Conservation (phyloP, 2,797 vertebrate genomes). For the Rhinella marina region DNA sequence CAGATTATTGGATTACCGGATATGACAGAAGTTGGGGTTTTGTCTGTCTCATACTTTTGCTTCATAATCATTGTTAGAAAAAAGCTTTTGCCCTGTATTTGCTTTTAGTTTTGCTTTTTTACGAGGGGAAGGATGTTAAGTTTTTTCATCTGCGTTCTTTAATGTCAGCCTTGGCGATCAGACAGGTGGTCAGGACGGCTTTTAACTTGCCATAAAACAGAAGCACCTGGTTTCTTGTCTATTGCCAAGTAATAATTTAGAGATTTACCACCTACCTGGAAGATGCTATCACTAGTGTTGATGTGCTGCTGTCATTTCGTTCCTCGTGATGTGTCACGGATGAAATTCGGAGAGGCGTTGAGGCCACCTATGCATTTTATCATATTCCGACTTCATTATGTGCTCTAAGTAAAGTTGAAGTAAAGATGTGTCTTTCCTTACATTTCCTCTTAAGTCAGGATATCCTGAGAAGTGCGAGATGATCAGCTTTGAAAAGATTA, state of each 20-base stretch:
- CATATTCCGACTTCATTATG: not conserved
- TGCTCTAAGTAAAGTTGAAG: too few relatives aligned
- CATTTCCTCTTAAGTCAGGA: too few relatives aligned
- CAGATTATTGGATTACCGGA: constrained; percentile 49
- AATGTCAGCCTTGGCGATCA: constrained; percentile 41
- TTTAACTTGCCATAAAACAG: constrained; percentile 55
- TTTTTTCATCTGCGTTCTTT: constrained; percentile 25
- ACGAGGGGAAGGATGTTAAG: constrained; percentile 30
- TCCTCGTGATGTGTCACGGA: not conserved
- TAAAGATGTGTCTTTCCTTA: too few relatives aligned
- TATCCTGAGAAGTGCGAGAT: too few relatives aligned
- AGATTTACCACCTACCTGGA: constrained; percentile 52
- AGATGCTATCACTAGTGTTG: constrained; percentile 1
- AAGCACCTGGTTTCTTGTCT: constrained; percentile 56
- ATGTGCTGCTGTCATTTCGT: constrained; percentile 5
- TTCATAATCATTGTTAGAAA: constrained; percentile 17
- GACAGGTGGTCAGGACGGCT: constrained; percentile 50
- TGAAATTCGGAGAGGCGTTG: not conserved
- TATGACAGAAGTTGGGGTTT: constrained; percentile 60
- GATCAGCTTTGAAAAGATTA: too few relatives aligned
- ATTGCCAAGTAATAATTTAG: constrained; percentile 50
- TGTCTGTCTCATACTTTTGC: not conserved
- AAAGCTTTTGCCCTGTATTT: constrained; percentile 7
- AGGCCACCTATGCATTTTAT: not conserved
- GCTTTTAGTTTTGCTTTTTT: constrained; percentile 45